Percentiles rank a stretch among this genome's conserved stretches.
phyloP scores from a whole-genome alignment of 2,797 vertebrate species.

The Chanos chanos region DNA sequence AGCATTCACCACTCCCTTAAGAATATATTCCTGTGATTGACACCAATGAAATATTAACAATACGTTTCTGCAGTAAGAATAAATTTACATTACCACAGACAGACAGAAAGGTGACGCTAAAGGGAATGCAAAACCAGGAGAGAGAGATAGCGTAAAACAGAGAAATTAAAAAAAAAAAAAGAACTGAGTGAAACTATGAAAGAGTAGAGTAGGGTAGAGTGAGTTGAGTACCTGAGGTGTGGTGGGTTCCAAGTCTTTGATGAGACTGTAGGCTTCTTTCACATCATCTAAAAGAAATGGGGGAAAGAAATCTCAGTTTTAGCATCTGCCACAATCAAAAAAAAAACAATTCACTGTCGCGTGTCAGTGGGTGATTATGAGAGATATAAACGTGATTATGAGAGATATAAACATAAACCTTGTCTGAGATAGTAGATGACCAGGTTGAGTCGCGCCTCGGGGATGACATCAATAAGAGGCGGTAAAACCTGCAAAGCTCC shows the following conservation, averaged over 20 bases:
- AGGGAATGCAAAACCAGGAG: background rate
- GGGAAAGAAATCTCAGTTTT: background rate
- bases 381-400: too few species aligned
- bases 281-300: slow-evolving; percentile 80
- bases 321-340: too few species aligned
- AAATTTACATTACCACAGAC: background rate
- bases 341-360: too few species aligned
- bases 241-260: slow-evolving; percentile 89
- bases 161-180: background rate
- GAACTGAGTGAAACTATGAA: background rate
- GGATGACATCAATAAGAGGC: slow-evolving; percentile 94
- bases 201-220: background rate
- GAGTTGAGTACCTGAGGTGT: slow-evolving; percentile 82
- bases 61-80: background rate
- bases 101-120: background rate
- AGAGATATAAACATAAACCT: too few species aligned
- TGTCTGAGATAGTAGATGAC: slow-evolving; percentile 97
- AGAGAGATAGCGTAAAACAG: background rate
- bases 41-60: background rate
- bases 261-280: slow-evolving; percentile 94
- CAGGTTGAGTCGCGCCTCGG: slow-evolving; percentile 93
- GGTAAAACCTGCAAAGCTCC: slow-evolving; percentile 90
- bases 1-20: slow-evolving; percentile 96
- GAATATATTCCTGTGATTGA: slow-evolving; percentile 85
- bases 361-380: too few species aligned